Evolutionary conservation across 2,113 vertebrate species (phyloP).

Genomic region (Malaclemys terrapin): DNA sequence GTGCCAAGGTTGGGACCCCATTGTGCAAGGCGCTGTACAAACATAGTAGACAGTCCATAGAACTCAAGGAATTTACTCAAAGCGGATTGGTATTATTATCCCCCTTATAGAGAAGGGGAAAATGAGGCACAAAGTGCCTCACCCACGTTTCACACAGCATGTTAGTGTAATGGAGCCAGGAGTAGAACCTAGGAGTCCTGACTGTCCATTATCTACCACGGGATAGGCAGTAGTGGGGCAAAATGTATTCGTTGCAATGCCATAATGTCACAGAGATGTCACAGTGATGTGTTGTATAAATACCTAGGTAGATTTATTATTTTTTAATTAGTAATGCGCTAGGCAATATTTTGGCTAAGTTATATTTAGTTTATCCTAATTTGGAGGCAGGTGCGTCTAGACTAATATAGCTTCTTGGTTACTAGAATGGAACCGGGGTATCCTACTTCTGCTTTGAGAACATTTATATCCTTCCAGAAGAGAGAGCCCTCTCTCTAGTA

Average conservation of each 20-base stretch:
- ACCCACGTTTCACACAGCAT: fast-evolving
- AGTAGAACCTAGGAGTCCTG: fast-evolving
- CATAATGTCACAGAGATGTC: background rate
- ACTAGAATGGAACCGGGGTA: background rate
- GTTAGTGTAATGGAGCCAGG: background rate
- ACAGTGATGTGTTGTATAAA: background rate
- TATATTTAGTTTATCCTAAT: background rate
- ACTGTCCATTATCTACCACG: fast-evolving
- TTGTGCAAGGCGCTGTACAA: too few relatives aligned
- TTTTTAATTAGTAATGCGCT: background rate
- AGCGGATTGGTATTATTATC: background rate
- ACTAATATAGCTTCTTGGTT: background rate
- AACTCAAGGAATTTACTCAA: fast-evolving
- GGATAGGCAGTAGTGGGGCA: fast-evolving
- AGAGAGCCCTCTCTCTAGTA: background rate
- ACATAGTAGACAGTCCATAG: fast-evolving
- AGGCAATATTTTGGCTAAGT: background rate
- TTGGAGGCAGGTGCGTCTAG: background rate
- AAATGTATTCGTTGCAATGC: background rate
- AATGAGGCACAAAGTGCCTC: fast-evolving
- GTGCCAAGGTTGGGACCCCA: fast-evolving
- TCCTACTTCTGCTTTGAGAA: background rate
- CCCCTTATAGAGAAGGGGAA: background rate
- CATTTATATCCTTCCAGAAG: background rate
- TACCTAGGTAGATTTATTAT: background rate